Evolutionary conservation across 2,797 vertebrate genomes (phyloP), one percentile per base, ranked within the genome.

Genomic region (Trematomus bernacchii): DNA sequence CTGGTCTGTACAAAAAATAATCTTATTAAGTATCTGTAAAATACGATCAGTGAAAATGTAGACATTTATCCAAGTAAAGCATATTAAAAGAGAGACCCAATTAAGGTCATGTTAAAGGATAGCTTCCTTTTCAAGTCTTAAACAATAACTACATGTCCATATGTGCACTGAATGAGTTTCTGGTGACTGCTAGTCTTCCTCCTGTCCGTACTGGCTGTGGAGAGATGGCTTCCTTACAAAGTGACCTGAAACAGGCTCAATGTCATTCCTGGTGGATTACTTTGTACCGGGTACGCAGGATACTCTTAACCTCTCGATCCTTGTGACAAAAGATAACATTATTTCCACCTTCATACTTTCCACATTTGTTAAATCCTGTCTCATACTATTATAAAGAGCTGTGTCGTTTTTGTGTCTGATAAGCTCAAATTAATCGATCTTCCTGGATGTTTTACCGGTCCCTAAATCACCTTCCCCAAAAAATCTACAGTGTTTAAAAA

Each of bases 31-130:
- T 57, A 80, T 73, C 72, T 58, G 69, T 81, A 76, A 84, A 88
- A 91, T 86, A 77, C 75, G 65, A 88, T 71, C 72, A 63, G 57
- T 67, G 76, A 85, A 21, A 61, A 79, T 77, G 3, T 69, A 43
- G 70, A 81, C 77, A 70, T 85, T 80, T 73, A 71, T 83, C 78
- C 77, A 85, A 78, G 76, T 74, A 77, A 86, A 87, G 86, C 77
- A 69, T 77, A 81, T 83, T 86, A 84, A 84, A 30, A 88, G 46
- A 48, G 64, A 55, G 71, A 54, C 68, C 55, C 57, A 74, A 75
- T 78, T 71, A 42, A 70, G 57, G 46, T 59, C 11, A 33, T 55
- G 55, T 66, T 76, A 67, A 62, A 65, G 53, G 37, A 65, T 18
- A 9, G 19, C 21, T 30, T 77, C 19, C 33, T 54, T 71, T 75